Evolutionary conservation across 2,113 vertebrate species (phyloP).

Genomic region (Eulemur macaco): DNA sequence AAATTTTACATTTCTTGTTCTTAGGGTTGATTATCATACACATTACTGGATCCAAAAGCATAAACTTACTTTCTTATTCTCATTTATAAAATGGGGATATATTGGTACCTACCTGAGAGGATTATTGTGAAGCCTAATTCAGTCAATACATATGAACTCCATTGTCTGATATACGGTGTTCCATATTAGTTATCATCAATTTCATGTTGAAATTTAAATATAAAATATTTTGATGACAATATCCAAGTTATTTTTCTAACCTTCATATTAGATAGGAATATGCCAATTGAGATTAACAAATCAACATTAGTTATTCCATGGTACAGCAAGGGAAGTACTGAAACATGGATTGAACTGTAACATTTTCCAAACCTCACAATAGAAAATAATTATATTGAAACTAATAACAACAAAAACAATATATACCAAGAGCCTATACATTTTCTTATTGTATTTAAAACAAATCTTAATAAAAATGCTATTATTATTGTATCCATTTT

Average conservation of each 20-base stretch:
- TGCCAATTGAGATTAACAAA: background rate
- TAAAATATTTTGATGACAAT: background rate
- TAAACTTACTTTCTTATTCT: background rate
- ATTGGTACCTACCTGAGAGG: background rate
- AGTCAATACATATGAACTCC: background rate
- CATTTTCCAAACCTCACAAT: background rate
- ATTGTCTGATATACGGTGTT: background rate
- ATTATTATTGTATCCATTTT: background rate
- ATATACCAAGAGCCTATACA: background rate
- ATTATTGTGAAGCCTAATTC: background rate
- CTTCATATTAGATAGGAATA: background rate
- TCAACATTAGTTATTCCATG: background rate
- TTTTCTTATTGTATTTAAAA: background rate
- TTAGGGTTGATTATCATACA: background rate
- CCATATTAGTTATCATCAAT: background rate
- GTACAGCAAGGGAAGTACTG: background rate
- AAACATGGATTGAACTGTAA: background rate
- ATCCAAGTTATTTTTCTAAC: background rate
- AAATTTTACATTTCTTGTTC: background rate
- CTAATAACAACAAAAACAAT: background rate
- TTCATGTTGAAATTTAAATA: background rate
- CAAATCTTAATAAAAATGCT: background rate
- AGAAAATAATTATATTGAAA: background rate
- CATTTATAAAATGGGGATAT: background rate
- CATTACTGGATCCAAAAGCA: background rate